A percentile compares a stretch with the other conserved stretches of the same genome.
Evolutionary conservation across 2,888 invertebrate genomes (phyloP).

Genomic region (Chelonus formosanus): DNA sequence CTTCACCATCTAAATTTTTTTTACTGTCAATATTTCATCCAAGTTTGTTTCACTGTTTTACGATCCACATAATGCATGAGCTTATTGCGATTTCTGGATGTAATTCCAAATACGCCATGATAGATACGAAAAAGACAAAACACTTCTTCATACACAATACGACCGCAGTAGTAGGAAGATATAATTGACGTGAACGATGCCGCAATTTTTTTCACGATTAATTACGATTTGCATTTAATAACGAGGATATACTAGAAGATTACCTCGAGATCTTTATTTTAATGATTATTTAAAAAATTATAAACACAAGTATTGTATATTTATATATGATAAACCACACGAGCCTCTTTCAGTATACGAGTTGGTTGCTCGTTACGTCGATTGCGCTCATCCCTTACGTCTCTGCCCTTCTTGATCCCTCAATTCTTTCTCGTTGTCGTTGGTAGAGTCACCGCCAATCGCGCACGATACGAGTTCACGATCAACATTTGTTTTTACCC

Average conservation of each 20-base stretch:
- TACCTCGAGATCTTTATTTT: too few species aligned
- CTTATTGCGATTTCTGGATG: slow-evolving; percentile 36
- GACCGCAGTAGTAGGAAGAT: slow-evolving; percentile 22
- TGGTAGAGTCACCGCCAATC: slow-evolving; percentile 31
- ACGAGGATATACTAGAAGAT: background rate
- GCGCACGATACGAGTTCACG: slow-evolving; percentile 25
- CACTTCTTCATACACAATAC: slow-evolving; percentile 26
- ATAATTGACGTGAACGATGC: slow-evolving; percentile 36
- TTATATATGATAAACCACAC: slow-evolving; percentile 3
- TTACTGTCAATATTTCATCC: slow-evolving; percentile 5
- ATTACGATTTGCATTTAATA: slow-evolving; percentile 18
- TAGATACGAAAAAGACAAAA: slow-evolving; percentile 41
- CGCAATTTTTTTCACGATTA: slow-evolving; percentile 26
- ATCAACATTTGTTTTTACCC: slow-evolving; percentile 8
- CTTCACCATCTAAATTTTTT: background rate
- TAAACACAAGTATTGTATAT: too few species aligned
- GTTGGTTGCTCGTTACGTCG: slow-evolving; percentile 19
- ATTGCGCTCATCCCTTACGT: slow-evolving; percentile 22
- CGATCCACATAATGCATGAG: slow-evolving; percentile 28
- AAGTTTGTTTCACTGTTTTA: slow-evolving; percentile 19
- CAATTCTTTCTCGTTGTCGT: slow-evolving; percentile 1
- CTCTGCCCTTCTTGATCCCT: slow-evolving; percentile 7
- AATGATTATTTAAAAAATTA: too few species aligned
- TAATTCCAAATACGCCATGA: slow-evolving; percentile 43
- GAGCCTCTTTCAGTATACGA: slow-evolving; percentile 1